Evolutionary conservation across 2,797 vertebrate species (phyloP).

Genomic region (Zenarchopterus dispar): DNA sequence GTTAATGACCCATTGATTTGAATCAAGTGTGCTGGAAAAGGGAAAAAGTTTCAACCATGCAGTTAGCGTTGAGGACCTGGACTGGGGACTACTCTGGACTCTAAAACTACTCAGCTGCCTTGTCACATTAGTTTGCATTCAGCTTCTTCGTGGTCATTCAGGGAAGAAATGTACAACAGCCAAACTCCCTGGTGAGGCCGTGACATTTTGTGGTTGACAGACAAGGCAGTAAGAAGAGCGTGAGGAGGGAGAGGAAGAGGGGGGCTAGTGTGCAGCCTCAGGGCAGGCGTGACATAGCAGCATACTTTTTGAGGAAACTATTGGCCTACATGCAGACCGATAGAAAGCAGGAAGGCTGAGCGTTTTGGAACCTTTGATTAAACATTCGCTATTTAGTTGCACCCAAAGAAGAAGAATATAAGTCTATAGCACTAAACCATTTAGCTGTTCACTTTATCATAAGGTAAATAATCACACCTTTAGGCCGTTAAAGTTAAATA

Average conservation of each 20-base stretch:
- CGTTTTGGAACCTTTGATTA: slow-evolving; percentile 13
- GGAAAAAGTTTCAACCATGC: no score
- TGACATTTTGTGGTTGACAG: slow-evolving; percentile 56
- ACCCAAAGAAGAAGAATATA: neutral
- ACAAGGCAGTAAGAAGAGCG: slow-evolving; percentile 41
- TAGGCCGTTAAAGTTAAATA: no score
- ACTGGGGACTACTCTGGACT: neutral
- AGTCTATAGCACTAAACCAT: neutral
- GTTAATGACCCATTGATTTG: no score
- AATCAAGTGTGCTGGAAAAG: no score
- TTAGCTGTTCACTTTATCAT: no score
- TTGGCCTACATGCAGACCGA: slow-evolving; percentile 64
- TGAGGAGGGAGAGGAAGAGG: slow-evolving; percentile 16
- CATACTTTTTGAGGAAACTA: slow-evolving; percentile 28
- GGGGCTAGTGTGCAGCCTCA: slow-evolving; percentile 44
- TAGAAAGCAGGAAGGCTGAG: slow-evolving; percentile 18
- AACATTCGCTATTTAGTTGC: slow-evolving; percentile 33
- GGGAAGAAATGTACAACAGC: slow-evolving; percentile 10
- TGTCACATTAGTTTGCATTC: neutral
- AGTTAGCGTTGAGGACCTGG: no score
- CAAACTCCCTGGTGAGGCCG: slow-evolving; percentile 33
- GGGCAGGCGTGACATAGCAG: slow-evolving; percentile 55
- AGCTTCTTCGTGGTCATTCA: slow-evolving; percentile 1
- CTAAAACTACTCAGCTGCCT: neutral
- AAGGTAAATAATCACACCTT: no score